A percentile compares a stretch with the other conserved stretches of the same genome.
Evolutionary conservation across 2,888 invertebrate genomes (phyloP).

Genomic region (Lucinisca nassula): DNA sequence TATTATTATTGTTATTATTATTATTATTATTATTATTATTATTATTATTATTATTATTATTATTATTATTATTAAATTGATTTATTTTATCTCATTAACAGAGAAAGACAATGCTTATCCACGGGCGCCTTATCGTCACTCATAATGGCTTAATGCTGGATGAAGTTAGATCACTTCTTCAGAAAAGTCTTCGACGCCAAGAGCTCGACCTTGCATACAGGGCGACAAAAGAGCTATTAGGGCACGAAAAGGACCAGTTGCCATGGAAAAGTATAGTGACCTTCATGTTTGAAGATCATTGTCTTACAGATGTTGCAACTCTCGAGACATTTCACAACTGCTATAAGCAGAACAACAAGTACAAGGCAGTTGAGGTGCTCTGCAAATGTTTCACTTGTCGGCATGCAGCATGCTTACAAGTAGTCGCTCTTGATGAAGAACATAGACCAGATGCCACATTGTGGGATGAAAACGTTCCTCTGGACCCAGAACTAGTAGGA

Average conservation of each 20-base stretch:
- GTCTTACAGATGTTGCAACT: slow-evolving; percentile 38
- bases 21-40: no score
- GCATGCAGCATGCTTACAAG: slow-evolving; percentile 50
- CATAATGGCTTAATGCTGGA: slow-evolving; percentile 49
- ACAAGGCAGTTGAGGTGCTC: slow-evolving; percentile 35
- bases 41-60: no score
- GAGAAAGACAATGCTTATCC: slow-evolving; percentile 39
- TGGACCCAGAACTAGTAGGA: background rate
- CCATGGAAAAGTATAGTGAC: slow-evolving; percentile 53
- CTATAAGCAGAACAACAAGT: slow-evolving; percentile 26
- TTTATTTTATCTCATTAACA: background rate
- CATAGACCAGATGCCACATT: slow-evolving; percentile 14
- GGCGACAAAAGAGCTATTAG: slow-evolving; percentile 54
- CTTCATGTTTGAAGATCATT: slow-evolving; percentile 61
- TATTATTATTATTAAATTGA: no score
- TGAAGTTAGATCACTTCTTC: slow-evolving; percentile 58
- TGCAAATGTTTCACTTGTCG: slow-evolving; percentile 45
- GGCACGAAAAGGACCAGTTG: slow-evolving; percentile 41
- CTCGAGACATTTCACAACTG: slow-evolving; percentile 9
- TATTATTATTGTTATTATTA: no score
- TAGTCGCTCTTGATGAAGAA: slow-evolving; percentile 36
- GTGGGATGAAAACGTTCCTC: slow-evolving; percentile 7
- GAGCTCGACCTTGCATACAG: slow-evolving; percentile 23
- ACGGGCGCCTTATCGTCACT: slow-evolving; percentile 51
- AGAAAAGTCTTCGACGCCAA: slow-evolving; percentile 44